These are phyloP conservation scores for Tragelaphus imberbis DNA, from an alignment of 2,113 vertebrate species.

Conservation along the genomic window DNA sequence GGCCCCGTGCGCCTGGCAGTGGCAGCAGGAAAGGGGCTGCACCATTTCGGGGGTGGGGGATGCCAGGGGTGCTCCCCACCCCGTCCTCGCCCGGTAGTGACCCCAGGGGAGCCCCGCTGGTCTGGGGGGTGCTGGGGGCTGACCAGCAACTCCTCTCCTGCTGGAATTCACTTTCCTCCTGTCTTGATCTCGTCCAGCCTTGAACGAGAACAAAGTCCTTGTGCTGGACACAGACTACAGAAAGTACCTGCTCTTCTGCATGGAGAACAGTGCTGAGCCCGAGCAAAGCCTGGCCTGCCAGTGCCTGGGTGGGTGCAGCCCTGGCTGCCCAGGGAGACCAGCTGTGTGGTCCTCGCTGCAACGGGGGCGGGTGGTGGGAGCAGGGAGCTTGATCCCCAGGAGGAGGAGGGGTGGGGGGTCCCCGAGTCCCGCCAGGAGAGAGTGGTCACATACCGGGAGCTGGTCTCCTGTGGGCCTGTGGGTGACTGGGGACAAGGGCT, in stretches of 20 bases:
- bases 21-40: accelerated
- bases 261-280: neutral
- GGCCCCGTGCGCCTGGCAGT: accelerated
- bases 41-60: accelerated
- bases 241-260: neutral
- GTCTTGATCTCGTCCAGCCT: neutral
- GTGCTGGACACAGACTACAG: neutral
- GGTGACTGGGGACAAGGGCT: neutral
- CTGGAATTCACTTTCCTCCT: neutral
- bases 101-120: neutral
- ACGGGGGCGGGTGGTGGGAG: accelerated
- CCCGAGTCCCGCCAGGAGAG: neutral
- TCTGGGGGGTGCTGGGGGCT: accelerated
- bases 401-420: neutral
- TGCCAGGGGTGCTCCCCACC: neutral
- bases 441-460: neutral
- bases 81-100: accelerated
- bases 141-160: accelerated
- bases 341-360: accelerated
- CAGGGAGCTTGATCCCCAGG: neutral
- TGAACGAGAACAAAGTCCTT: accelerated
- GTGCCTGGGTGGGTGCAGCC: neutral
- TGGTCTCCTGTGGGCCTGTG: neutral
- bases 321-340: neutral
- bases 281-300: neutral